Evolutionary conservation across 2,888 invertebrate genomes (phyloP).

Genomic region (Cabera pusaria): DNA sequence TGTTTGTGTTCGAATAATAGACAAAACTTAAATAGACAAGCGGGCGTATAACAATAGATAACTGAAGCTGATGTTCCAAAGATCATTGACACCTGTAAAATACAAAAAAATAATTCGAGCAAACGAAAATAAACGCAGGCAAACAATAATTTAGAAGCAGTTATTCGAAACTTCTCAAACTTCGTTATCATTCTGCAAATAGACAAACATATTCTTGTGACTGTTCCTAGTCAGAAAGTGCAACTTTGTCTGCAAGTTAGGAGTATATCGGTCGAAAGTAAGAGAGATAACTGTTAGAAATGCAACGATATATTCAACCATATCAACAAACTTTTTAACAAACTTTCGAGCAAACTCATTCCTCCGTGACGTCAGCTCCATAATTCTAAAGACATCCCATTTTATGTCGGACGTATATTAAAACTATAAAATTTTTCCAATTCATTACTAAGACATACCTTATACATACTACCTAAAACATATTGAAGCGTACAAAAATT

Average conservation of each 20-base stretch:
- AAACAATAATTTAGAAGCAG: slow-evolving; percentile 35
- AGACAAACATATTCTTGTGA: slow-evolving; percentile 56
- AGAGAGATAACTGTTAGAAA: slow-evolving; percentile 58
- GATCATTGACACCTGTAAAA: slow-evolving; percentile 18
- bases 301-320: slow-evolving; percentile 60
- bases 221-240: slow-evolving; percentile 52
- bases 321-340: slow-evolving; percentile 63
- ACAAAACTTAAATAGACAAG: slow-evolving; percentile 14
- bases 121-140: slow-evolving; percentile 23
- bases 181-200: slow-evolving; percentile 53
- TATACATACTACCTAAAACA: slow-evolving; percentile 13
- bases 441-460: slow-evolving; percentile 17
- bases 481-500: slow-evolving; percentile 26
- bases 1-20: slow-evolving; percentile 18
- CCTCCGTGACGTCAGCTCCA: slow-evolving; percentile 55
- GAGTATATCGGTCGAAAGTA: slow-evolving; percentile 50
- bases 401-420: slow-evolving; percentile 37
- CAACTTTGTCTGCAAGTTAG: slow-evolving; percentile 61
- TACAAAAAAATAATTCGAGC: slow-evolving; percentile 13
- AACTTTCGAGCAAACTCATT: slow-evolving; percentile 56
- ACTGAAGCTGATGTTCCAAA: slow-evolving; percentile 16
- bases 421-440: slow-evolving; percentile 24
- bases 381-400: slow-evolving; percentile 48
- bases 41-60: slow-evolving; percentile 21
- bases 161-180: slow-evolving; percentile 41